Evolutionary conservation across 2,888 invertebrate species (phyloP), one percentile per base, ranked within the genome.

Genomic region (Balanococcus diminutus): DNA sequence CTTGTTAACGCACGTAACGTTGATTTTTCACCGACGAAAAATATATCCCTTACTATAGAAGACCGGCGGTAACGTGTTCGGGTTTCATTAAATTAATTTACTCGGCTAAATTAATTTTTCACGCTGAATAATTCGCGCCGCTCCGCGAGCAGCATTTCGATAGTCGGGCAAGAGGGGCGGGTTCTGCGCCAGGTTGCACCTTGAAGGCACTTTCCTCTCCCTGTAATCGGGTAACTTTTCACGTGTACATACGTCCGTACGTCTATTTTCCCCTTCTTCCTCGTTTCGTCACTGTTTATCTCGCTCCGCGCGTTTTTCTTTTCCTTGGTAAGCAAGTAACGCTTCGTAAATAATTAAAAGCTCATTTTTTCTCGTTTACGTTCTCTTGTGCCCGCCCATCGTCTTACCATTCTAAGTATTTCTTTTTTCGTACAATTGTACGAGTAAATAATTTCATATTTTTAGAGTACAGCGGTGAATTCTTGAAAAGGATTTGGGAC

Each of bases 21-120:
- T 56, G 56, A 56, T 56, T 56, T 56, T 56, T 56, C 56, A 56
- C 56, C 56, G 22, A 19, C 56, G 19, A 56, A 56, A 19, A 22
- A 22, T 42, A 42, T 42, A 42, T n/a, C 42, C 11, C 42, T 42
- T 42, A 42, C 16, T n/a, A n/a, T n/a, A n/a, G n/a, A 42, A 42
- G 11, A 42, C 42, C 42, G 42, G 3, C 16, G 42, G 42, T 42
- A 42, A 42, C 56, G 56, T 22, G 56, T 56, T 56, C 56, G 56
- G 22, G 56, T 56, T 56, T 56, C 56, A 22, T 56, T 56, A 56
- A 56, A 56, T 56, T 56, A 56, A 56, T 56, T 56, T 56, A 56
- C 56, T 56, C 56, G 56, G 56, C 56, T 56, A 56, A 56, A 56
- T 56, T 56, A 56, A 56, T 56, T 56, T 56, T 56, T 56, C 56